Evolutionary conservation across 2,113 vertebrate species (phyloP).

Genomic region (Eulemur macaco): DNA sequence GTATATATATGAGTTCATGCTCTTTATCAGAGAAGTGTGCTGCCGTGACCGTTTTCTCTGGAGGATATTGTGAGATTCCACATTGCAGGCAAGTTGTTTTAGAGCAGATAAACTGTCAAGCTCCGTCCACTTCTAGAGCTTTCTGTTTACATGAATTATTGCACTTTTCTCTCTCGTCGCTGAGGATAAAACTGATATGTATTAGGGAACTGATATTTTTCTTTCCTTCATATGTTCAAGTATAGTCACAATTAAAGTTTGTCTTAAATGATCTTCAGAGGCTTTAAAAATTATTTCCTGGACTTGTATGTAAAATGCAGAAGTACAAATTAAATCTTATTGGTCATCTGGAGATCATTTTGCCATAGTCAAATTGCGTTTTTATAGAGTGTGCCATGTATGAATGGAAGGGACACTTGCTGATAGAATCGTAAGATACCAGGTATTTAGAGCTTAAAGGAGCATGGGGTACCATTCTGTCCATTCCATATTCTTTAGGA

Average conservation of each 20-base stretch:
- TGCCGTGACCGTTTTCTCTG: not conserved
- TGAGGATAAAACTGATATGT: not conserved
- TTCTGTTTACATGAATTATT: not conserved
- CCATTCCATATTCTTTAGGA: not conserved
- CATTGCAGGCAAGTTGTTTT: not conserved
- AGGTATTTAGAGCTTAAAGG: not conserved
- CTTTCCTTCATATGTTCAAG: not conserved
- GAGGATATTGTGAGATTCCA: not conserved
- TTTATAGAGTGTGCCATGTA: not conserved
- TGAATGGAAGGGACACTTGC: not conserved
- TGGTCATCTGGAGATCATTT: not conserved
- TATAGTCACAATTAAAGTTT: not conserved
- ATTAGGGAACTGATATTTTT: not conserved
- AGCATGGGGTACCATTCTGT: not conserved
- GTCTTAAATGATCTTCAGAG: not conserved
- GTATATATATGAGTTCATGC: not conserved
- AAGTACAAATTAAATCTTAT: not conserved
- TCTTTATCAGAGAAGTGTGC: not conserved
- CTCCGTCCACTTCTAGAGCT: not conserved
- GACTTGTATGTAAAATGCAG: not conserved
- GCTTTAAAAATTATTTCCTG: not conserved
- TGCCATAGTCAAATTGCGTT: not conserved
- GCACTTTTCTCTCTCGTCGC: not conserved
- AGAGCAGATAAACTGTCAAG: not conserved
- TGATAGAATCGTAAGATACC: not conserved